Conservation (phyloP, 2,113 vertebrate species). For the Lagenorhynchus albirostris region DNA sequence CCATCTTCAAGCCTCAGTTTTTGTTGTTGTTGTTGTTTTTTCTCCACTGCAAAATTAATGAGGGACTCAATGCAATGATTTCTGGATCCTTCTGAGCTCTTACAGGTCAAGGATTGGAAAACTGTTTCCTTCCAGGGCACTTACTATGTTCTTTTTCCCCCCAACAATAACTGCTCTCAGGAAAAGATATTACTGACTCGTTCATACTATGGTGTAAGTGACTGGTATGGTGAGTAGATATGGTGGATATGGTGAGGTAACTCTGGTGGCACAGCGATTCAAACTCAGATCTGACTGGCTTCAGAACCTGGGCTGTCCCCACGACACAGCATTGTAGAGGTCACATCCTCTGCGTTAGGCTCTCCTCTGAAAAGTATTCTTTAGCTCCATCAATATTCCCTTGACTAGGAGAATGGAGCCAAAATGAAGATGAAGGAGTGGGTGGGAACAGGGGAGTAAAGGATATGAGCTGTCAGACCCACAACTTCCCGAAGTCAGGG, state of each 20-base stretch:
- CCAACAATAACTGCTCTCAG: background rate
- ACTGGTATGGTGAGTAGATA: background rate
- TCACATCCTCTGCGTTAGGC: background rate
- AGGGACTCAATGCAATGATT: background rate
- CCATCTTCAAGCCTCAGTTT: background rate
- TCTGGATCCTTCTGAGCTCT: background rate
- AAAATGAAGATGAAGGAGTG: background rate
- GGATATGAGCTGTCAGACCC: background rate
- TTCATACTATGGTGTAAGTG: background rate
- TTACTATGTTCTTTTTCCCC: background rate
- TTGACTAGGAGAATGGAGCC: background rate
- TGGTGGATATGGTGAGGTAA: too few relatives aligned
- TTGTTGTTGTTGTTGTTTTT: background rate
- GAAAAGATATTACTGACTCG: background rate
- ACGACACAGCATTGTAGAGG: accelerated
- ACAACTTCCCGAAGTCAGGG: background rate
- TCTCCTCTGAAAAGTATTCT: background rate
- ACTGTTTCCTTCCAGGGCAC: background rate
- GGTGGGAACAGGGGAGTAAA: background rate
- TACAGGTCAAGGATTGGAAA: background rate
- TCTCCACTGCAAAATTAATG: background rate
- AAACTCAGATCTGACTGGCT: background rate
- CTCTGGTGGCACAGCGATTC: background rate
- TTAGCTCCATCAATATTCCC: background rate
- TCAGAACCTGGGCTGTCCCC: background rate